Base-by-base conservation (phyloP, 2,888 invertebrate species). In the Osmoderma eremita region DNA sequence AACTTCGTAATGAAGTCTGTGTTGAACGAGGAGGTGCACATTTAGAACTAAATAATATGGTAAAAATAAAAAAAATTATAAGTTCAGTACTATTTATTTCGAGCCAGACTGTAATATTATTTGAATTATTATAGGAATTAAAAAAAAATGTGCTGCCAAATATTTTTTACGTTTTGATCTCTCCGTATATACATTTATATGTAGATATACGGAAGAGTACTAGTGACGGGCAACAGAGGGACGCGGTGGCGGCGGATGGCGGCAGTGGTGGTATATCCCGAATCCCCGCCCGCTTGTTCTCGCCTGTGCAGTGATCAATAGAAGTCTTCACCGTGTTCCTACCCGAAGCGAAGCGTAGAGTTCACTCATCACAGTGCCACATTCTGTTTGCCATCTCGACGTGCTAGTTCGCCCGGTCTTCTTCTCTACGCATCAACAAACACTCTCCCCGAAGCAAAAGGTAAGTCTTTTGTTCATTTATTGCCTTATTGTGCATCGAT, bases 281-380 rank as follows among this genome's bases (percentile, higher is more conserved):
- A 58, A 58, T 58, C 75, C 75, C 75, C 75, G 75, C 75, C 75
- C 75, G 75, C 75, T 58, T 75, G 75, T 75, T 75, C 75, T 75
- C 75, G 75, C 75, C 73, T 74, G 70, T 74, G 71, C 75, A 73
- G 75, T 75, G 75, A 75, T 75, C 75, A 75, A 75, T 75, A 75
- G 75, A 75, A 75, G 75, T 74, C 72, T 75, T 75, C 74, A 24
- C 53, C 72, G 75, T 75, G 75, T 72, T 75, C 72, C 71, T 72
- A 70, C 74, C 71, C 72, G 72, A 71, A 66, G 51, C 63, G 63
- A 63, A 63, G 49, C 50, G 30, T 63, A 67, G 51, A 67, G 67
- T 63, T 67, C 63, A 63, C 63, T 63, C 63, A 50, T 50, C 56
- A 51, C 41, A 42, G 63, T 51, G 63, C 63, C 51, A 53, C 36